phyloP scores from a whole-genome alignment of 2,797 vertebrate species.

The Acestrorhynchus altus region DNA sequence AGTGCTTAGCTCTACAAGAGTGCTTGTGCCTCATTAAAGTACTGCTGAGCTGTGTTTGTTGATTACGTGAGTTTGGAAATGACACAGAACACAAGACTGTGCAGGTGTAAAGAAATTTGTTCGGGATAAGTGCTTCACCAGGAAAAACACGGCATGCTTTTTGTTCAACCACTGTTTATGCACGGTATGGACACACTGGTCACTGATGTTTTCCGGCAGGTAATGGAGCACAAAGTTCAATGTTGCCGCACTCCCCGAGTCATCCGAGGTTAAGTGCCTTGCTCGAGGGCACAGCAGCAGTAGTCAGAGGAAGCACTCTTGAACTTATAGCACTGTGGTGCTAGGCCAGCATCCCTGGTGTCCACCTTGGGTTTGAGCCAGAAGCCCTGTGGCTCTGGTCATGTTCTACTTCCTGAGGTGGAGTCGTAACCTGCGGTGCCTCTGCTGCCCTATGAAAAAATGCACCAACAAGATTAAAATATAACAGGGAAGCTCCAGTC shows the following conservation, averaged over 20 bases:
- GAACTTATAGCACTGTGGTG: constrained; percentile 32
- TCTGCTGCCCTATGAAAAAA: constrained; percentile 19
- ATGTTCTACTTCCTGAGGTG: constrained; percentile 20
- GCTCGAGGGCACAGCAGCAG: constrained; percentile 20
- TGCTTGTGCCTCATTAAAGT: constrained; percentile 42
- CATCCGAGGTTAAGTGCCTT: not conserved
- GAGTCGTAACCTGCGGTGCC: constrained; percentile 18
- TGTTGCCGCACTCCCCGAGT: constrained; percentile 2
- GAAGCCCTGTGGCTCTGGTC: constrained; percentile 4
- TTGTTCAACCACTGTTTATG: not conserved
- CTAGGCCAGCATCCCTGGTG: constrained; percentile 34
- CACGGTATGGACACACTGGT: not conserved
- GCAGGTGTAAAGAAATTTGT: constrained; percentile 52
- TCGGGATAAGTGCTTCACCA: not conserved
- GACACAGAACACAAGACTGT: constrained; percentile 48
- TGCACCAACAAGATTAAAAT: constrained; percentile 25
- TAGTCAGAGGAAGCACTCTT: constrained; percentile 31
- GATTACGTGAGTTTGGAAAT: constrained; percentile 65
- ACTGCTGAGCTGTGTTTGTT: constrained; percentile 48
- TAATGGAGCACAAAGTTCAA: constrained; percentile 4
- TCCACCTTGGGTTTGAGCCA: constrained; percentile 37
- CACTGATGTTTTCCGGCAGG: not conserved
- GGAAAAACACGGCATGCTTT: not conserved
- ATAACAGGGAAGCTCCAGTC: not conserved
- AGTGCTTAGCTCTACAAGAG: constrained; percentile 39